These are phyloP conservation scores for Fragum whitleyi DNA, from an alignment of 2,888 invertebrate genomes.

Conservation along the genomic window DNA sequence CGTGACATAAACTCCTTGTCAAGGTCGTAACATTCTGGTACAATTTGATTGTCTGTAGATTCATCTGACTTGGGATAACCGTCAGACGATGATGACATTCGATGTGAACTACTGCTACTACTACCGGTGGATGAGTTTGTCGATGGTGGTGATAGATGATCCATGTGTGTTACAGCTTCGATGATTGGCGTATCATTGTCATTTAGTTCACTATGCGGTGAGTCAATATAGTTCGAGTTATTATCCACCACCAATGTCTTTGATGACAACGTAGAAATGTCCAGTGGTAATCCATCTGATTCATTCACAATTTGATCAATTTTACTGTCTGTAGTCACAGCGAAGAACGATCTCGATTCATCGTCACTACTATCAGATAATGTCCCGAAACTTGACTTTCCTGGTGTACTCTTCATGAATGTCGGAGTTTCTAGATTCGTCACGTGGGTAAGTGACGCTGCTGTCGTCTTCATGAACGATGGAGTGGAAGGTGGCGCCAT, in stretches of 20 bases:
- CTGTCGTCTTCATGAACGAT: conserved; percentile 65
- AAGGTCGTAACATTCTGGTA: conserved; percentile 70
- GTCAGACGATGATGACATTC: conserved; percentile 68
- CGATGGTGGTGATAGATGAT: conserved; percentile 58
- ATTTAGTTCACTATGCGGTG: conserved; percentile 57
- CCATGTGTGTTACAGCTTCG: conserved; percentile 60
- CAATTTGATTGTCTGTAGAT: conserved; percentile 74
- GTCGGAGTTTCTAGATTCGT: conserved; percentile 65
- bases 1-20: conserved; percentile 78
- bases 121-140: conserved; percentile 59
- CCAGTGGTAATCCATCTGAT: conserved; percentile 59
- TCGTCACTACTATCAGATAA: conserved; percentile 49
- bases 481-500: conserved; percentile 68
- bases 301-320: conserved; percentile 50
- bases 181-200: conserved; percentile 63
- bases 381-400: conserved; percentile 26
- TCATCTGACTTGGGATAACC: conserved; percentile 73
- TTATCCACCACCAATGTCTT: conserved; percentile 70
- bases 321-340: conserved; percentile 31
- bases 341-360: conserved; percentile 50
- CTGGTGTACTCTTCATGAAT: conserved; percentile 59
- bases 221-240: conserved; percentile 71
- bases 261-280: conserved; percentile 54
- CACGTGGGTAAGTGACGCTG: conserved; percentile 58
- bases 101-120: conserved; percentile 51